Evolutionary conservation across 2,888 invertebrate genomes (phyloP), one percentile per base, ranked within the genome.

Genomic region (Brachyopa scutellaris): DNA sequence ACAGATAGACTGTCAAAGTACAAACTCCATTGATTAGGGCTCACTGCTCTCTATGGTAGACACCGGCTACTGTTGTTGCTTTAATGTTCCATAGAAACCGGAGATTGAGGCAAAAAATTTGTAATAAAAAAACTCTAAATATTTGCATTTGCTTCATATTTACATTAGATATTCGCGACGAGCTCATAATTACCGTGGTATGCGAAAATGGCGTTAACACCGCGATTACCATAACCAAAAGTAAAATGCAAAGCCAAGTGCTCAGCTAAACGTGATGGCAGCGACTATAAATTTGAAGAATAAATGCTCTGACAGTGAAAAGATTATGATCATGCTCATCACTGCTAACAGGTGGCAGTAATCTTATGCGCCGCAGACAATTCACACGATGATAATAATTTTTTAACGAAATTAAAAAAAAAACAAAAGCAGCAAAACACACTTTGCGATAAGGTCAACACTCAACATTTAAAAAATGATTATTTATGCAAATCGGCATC

Each of bases 181-280:
- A 17, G 23, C 31, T 57, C 77, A 33, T 78, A 78, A 78, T 49
- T 70, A 49, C 26, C 33, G 51, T 64, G 77, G 77, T 78, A 78
- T 78, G 62, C 33, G 5, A 57, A 70, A 70, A 78, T 36, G 62
- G 64, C 64, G 57, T 70, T 64, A 70, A 64, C 64, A 70, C 47
- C 26, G 64, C 21, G 49, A 70, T 72, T 45, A 72, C 51, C 31
- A 45, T 57, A 33, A 51, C 29, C 70, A 38, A 49, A 64, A 53
- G 45, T 42, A 17, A 59, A 36, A 33, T 11, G 21, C 11, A 13
- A 55, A 31, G 29, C 9, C 6, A 51, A 23, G 26, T 26, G 17
- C 8, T 17, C 6, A 42, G 19, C 40, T 53, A 51, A 26, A 36
- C 11, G 5, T 33, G 13, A 8, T 1, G 29, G 8, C 7, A 19